These are phyloP conservation scores for Alauda arvensis DNA, from an alignment of 2,797 vertebrate species.

Conservation along the genomic window DNA sequence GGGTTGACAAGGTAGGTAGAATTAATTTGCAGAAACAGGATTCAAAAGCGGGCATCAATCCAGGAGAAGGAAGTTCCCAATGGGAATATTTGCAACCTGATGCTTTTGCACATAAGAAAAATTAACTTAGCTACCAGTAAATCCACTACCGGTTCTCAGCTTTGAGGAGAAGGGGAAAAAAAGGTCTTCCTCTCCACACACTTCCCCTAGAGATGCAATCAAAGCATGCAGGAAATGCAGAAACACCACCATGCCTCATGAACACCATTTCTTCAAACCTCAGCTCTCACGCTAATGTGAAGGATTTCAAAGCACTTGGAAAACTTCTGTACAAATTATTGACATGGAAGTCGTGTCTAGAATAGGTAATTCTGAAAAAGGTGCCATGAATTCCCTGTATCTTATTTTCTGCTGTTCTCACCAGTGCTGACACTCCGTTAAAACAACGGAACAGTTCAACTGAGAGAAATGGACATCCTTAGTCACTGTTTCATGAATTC, in stretches of 20 bases:
- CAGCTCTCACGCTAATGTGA: not conserved
- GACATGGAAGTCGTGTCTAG: not conserved
- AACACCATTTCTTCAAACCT: conserved; percentile 1
- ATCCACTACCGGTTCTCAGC: not conserved
- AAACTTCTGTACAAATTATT: not conserved
- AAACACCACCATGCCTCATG: not conserved
- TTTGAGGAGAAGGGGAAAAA: not conserved
- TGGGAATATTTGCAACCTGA: conserved; percentile 14
- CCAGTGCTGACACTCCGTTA: not conserved
- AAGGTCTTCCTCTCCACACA: not conserved
- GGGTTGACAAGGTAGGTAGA: not conserved
- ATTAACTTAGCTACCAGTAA: not conserved
- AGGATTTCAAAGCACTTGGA: not conserved
- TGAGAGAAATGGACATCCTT: not conserved
- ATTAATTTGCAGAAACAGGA: conserved; percentile 16
- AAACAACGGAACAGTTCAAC: not conserved
- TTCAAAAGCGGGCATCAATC: not conserved
- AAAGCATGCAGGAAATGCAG: not conserved
- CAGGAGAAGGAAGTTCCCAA: conserved; percentile 12
- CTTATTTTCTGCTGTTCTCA: not conserved
- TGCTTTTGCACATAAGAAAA: conserved; percentile 6
- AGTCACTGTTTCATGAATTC: not conserved
- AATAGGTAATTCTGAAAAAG: not conserved
- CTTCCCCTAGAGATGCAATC: not conserved
- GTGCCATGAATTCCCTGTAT: not conserved